Base-by-base conservation (phyloP, 2,888 invertebrate species). In the Therioaphis trifolii region DNA sequence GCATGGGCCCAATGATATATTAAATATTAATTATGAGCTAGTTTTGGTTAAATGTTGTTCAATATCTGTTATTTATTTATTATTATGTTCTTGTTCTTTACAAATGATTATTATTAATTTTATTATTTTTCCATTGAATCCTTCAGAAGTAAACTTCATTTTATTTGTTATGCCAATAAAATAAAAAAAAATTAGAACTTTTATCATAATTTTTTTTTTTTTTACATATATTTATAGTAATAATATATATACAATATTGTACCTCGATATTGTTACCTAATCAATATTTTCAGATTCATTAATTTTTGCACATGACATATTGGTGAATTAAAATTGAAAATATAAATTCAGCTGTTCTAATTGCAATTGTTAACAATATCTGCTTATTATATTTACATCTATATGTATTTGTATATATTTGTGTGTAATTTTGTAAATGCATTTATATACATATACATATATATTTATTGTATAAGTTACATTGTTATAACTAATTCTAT, bases 31-130 rank as follows among this genome's bases (percentile, higher is more conserved):
- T 21, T 69, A 55, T 72, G 63, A 74, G 63, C 61, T 74, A 63
- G 74, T 40, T 82, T 80, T 82, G 49, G 72, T 29, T 82, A 82
- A 80, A 82, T 74, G 72, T 82, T 82, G 82, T 82, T 82, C 82
- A 82, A 52, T 82, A 74, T 35, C 82, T 82, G 82, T 82, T 82
- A 82, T 82, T 82, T 82, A 82, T 82, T 82, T 82, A 74, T 82
- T 82, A 80, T 82, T 82, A 82, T 82, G 72, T 80, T 80, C 46
- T 80, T 61, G 79, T 79, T 79, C 79, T 79, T 79, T 79, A 69
- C 68, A 79, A 79, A 72, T 80, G 55, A 80, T 72, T 80, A 78
- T 78, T 78, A 78, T 77, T 77, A 66, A 21, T 35, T 68, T 68
- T 78, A 78, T 78, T 78, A 78, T 72, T 46, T 82, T 74, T 66